Evolutionary conservation across 2,888 invertebrate genomes (phyloP), one percentile per base, ranked within the genome.

Genomic region (Eristalis tenax): DNA sequence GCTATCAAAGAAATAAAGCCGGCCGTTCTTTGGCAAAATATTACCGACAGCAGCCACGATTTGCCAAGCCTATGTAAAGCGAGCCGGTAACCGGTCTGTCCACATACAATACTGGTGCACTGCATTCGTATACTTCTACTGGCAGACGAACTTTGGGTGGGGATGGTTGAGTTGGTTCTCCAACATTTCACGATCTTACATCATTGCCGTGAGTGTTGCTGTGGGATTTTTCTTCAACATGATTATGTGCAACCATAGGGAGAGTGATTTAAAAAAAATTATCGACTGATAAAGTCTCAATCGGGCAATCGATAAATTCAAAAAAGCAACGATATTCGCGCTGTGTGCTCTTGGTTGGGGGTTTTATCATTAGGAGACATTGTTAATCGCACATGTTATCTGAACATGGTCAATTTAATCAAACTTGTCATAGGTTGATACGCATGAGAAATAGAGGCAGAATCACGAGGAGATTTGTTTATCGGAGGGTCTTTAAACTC

Each of bases 141-240:
- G 50, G 1, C 5, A 50, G 18, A 50, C 26, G 59, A 23, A 13
- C 8, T 35, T 11, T 18, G 22, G 35, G 15, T 64, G n/a, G n/a
- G 18, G 28, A 28, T 43, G 43, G 50, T 50, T n/a, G 50, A 50
- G 1, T n/a, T 18, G 15, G 6, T 6, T 18, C 18, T 43, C 43
- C n/a, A n/a, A 18, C 50, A 50, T 18, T 50, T 8, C 18, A 50
- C 18, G 50, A 50, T 50, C 50, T 50, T n/a, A 50, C 50, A 50
- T 75, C 57, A 57, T 28, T 13, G 57, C 1, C 59, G 57, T 4
- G 66, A 40, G 57, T 66, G 66, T 75, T 75, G 66, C 59, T 66
- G 57, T 38, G 26, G 38, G 23, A 40, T n/a, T n/a, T 57, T 57
- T 35, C n/a, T 50, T 50, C 18, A 4, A 8, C 6, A 6, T 50